Evolutionary conservation across 2,888 invertebrate genomes (phyloP), one percentile per base, ranked within the genome.

Genomic region (Drosophila vallismaia): DNA sequence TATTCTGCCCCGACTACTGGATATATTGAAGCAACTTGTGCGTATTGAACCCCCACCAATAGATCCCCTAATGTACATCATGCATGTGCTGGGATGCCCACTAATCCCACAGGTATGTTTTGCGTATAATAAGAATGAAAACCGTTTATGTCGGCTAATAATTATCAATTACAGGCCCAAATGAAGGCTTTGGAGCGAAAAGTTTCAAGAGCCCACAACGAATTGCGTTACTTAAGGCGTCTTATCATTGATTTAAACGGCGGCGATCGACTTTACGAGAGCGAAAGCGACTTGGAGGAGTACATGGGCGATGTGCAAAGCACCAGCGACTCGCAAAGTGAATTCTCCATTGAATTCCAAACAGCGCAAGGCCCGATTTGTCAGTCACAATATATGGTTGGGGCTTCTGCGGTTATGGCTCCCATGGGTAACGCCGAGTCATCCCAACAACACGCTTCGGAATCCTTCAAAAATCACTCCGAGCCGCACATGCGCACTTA

Each of bases 121-220:
- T 1, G 0, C 1, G 24, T n/a, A n/a, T 1, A 7, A 6, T 14
- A n/a, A 36, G 8, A 2, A 1, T 1, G 10, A 24, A 24, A 49
- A 14, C 1, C 1, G 2, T n/a, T 8, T 8, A 28, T 14, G 9
- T 44, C 33, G 29, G 12, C 1, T 38, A 28, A 36, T 5, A 0
- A 0, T 2, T 5, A 0, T 0, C 0, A 9, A 2, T 4, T 6
- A 9, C 10, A 69, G 58, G 55, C 79, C 0, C 74, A 83, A 57
- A 83, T 84, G 80, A 79, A 80, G n/a, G 49, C 73, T 2, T 49
- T 84, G 53, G 86, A 84, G 28, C 76, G 76, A 8, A 67, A 86
- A 6, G 86, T 84, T 0, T 45, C 74, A 0, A 75, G 73, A 0
- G 81, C 81, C 4, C 71, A 74, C 24, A 75, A 83, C 0, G 81